phyloP scores from a whole-genome alignment of 2,888 invertebrate species.

The Blastobasis lacticolella region DNA sequence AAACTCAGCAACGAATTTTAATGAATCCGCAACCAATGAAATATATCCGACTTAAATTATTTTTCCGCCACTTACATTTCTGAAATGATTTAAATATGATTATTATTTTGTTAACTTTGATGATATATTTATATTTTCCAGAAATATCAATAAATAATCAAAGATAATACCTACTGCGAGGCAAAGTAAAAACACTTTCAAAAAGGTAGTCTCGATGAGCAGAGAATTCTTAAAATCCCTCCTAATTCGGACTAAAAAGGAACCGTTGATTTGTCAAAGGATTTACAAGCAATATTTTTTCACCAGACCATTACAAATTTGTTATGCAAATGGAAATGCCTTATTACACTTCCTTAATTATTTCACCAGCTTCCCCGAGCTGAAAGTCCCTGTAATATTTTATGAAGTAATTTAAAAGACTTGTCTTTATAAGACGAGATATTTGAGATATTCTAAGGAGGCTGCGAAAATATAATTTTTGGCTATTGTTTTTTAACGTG shows the following conservation, averaged over 20 bases:
- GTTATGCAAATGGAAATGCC: conserved; percentile 59
- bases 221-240: background rate
- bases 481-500: conserved; percentile 14
- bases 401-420: conserved; percentile 56
- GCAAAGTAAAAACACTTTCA: background rate
- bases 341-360: conserved; percentile 65
- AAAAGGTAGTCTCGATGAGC: background rate
- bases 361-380: conserved; percentile 50
- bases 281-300: conserved; percentile 48
- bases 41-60: no score
- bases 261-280: conserved; percentile 39
- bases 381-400: conserved; percentile 55
- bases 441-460: conserved; percentile 33
- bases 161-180: no score
- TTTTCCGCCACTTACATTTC: no score
- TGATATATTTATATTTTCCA: no score
- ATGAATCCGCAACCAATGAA: no score
- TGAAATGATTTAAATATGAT: no score
- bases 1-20: no score
- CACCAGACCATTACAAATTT: conserved; percentile 41
- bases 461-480: conserved; percentile 25
- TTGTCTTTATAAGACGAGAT: conserved; percentile 38
- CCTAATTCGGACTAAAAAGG: background rate
- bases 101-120: no score
- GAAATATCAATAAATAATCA: no score